These are phyloP conservation scores for Cheilosia soror DNA, from an alignment of 2,888 invertebrate species.

Conservation along the genomic window DNA sequence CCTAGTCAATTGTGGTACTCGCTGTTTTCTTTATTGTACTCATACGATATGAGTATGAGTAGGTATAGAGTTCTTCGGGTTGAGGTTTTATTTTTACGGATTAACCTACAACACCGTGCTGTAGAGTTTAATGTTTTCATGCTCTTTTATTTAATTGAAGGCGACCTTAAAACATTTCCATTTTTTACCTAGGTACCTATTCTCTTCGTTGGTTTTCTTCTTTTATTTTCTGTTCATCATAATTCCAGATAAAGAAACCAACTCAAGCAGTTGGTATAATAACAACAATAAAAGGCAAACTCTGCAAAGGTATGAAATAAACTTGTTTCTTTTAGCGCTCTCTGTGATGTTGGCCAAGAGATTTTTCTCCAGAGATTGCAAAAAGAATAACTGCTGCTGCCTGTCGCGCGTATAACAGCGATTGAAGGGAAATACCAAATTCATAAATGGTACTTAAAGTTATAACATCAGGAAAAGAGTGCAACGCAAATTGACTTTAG, in stretches of 20 bases:
- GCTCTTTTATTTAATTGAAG: slow-evolving; percentile 63
- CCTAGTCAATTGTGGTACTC: slow-evolving; percentile 69
- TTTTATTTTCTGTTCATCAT: slow-evolving; percentile 11
- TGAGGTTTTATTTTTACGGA: slow-evolving; percentile 2
- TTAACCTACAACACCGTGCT: slow-evolving; percentile 58
- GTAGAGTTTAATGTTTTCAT: slow-evolving; percentile 44
- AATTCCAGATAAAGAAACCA: slow-evolving; percentile 42
- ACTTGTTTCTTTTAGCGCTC: slow-evolving; percentile 25
- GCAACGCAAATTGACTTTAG: slow-evolving; percentile 63
- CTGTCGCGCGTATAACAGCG: neutral
- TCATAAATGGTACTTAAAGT: slow-evolving; percentile 49
- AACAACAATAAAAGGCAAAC: slow-evolving; percentile 27
- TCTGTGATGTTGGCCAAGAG: slow-evolving; percentile 29
- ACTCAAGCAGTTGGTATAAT: slow-evolving; percentile 17
- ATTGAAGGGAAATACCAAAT: slow-evolving; percentile 3
- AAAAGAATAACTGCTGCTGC: neutral
- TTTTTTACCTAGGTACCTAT: slow-evolving; percentile 8
- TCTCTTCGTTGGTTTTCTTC: slow-evolving; percentile 17
- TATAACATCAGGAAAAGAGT: slow-evolving; percentile 47
- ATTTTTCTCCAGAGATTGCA: slow-evolving; percentile 11
- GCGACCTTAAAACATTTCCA: slow-evolving; percentile 68
- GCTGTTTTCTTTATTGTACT: slow-evolving; percentile 20
- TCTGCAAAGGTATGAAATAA: slow-evolving; percentile 2
- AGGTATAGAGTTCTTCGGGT: neutral
- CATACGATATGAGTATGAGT: neutral